These are phyloP conservation scores for Quiscalus mexicanus DNA, from an alignment of 2,113 vertebrate genomes.

Conservation along the genomic window DNA sequence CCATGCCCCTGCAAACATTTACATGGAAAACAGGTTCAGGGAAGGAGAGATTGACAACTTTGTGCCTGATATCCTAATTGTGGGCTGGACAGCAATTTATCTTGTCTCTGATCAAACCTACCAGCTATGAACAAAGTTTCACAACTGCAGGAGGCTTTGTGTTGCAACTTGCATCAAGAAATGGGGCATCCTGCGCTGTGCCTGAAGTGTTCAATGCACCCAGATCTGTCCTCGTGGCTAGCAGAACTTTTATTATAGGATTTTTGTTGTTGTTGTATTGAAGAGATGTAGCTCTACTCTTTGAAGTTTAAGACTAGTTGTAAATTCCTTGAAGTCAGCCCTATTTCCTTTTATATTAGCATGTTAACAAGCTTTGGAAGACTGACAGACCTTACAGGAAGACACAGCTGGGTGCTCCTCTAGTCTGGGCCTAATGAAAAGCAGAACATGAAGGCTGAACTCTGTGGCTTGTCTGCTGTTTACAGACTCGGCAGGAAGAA, in stretches of 20 bases:
- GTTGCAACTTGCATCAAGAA: slow-evolving; percentile 35
- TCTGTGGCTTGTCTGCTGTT: slow-evolving; percentile 69
- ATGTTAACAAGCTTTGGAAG: slow-evolving; percentile 85
- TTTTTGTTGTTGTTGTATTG: slow-evolving; percentile 26
- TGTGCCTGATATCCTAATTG: slow-evolving; percentile 2
- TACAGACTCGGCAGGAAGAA: slow-evolving; percentile 76
- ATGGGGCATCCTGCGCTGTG: background rate
- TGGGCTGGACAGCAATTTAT: slow-evolving; percentile 53
- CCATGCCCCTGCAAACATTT: background rate
- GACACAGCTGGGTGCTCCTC: slow-evolving; percentile 80
- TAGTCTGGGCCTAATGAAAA: slow-evolving; percentile 78
- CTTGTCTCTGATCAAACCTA: slow-evolving; percentile 43
- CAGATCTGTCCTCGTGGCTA: background rate
- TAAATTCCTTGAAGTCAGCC: slow-evolving; percentile 83
- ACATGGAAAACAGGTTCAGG: slow-evolving; percentile 44
- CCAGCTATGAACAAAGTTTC: slow-evolving; percentile 26
- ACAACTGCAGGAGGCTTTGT: slow-evolving; percentile 28
- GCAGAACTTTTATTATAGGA: slow-evolving; percentile 32
- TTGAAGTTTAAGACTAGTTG: slow-evolving; percentile 85
- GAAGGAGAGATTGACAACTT: slow-evolving; percentile 23
- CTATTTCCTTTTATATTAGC: slow-evolving; percentile 83
- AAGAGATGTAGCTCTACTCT: slow-evolving; percentile 63
- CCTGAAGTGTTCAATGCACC: background rate
- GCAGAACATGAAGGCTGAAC: slow-evolving; percentile 64
- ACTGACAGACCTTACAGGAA: slow-evolving; percentile 79